Evolutionary conservation across 1,140 invertebrate genomes (phyloP).

Genomic region (Epicauta chinensis): DNA sequence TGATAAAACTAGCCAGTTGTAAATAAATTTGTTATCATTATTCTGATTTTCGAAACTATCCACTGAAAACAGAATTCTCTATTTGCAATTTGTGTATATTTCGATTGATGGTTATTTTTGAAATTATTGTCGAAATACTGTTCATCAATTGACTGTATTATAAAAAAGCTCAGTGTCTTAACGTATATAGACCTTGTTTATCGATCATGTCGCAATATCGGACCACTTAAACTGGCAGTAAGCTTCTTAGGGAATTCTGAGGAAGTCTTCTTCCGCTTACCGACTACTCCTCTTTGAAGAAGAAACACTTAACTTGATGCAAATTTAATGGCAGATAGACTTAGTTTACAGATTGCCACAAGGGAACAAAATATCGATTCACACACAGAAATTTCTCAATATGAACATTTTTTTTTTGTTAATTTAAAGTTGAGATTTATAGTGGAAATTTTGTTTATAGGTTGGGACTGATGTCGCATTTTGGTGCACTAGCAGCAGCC

Average conservation of each 20-base stretch:
- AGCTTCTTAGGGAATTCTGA: slow-evolving; percentile 41
- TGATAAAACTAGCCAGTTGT: too few species aligned
- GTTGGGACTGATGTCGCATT: slow-evolving; percentile 73
- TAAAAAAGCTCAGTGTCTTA: neutral
- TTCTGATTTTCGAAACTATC: too few species aligned
- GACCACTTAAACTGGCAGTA: slow-evolving; percentile 37
- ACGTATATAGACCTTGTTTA: slow-evolving; percentile 27
- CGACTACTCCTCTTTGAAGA: slow-evolving; percentile 32
- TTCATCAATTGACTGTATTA: too few species aligned
- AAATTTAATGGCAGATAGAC: slow-evolving; percentile 40
- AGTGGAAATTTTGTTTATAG: slow-evolving; percentile 47
- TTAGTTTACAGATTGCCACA: slow-evolving; percentile 33
- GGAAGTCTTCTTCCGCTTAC: slow-evolving; percentile 37
- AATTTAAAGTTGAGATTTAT: too few species aligned
- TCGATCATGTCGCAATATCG: slow-evolving; percentile 39
- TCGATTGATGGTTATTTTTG: too few species aligned
- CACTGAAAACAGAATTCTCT: too few species aligned
- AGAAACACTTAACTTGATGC: slow-evolving; percentile 39
- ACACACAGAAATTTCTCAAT: neutral
- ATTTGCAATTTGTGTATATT: too few species aligned
- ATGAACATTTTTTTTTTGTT: slow-evolving; percentile 9
- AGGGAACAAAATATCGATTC: slow-evolving; percentile 29
- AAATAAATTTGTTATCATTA: too few species aligned
- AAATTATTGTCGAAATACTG: too few species aligned
- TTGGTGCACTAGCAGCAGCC: slow-evolving; percentile 59